Evolutionary conservation across 2,797 vertebrate species (phyloP), one percentile per base, ranked within the genome.

Genomic region (Nannoperca australis): DNA sequence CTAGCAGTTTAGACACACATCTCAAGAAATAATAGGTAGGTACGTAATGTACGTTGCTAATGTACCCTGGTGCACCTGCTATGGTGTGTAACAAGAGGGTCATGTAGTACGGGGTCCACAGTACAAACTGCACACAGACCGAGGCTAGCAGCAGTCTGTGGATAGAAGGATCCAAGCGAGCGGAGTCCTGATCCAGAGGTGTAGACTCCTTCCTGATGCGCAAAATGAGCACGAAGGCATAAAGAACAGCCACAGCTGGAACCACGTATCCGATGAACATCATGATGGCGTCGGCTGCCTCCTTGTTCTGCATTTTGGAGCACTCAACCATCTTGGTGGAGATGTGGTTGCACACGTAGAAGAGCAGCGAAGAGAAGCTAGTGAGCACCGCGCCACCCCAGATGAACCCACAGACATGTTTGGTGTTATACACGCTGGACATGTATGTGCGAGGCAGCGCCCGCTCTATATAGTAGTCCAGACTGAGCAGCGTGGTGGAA

Each of bases 341-440:
- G 68, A 98, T 97, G 0, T 98, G 97, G 85, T 97, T 97, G 93
- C 98, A 99, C 85, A 99, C 95, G 0, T 98, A 98, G 93, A 99
- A 97, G 7, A 99, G 97, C 79, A 99, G 95, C 0, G 98, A 98
- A 2, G 98, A 99, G 66, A 99, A 99, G 88, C 98, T 99, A 0
- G 98, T 98, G 59, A 99, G 97, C 91, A 99, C 96, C 0, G 98
- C 98, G 0, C 98, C 98, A 0, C 98, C 98, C 98, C 98, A 99
- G 61, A 99, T 96, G 81, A 99, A 99, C 11, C 98, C 98, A 0
- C 98, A 99, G 58, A 99, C 97, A 0, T 99, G 98, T 59, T 98
- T 96, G n/a, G 98, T 98, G 93, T 99, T 99, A 86, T 99, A 98
- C 76, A 97, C 98, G 0, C 98, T 99, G 58, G 98, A 98, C 98